Evolutionary conservation across 1,140 invertebrate species (phyloP), one percentile per base, ranked within the genome.

Genomic region (Steinernema khuongi): DNA sequence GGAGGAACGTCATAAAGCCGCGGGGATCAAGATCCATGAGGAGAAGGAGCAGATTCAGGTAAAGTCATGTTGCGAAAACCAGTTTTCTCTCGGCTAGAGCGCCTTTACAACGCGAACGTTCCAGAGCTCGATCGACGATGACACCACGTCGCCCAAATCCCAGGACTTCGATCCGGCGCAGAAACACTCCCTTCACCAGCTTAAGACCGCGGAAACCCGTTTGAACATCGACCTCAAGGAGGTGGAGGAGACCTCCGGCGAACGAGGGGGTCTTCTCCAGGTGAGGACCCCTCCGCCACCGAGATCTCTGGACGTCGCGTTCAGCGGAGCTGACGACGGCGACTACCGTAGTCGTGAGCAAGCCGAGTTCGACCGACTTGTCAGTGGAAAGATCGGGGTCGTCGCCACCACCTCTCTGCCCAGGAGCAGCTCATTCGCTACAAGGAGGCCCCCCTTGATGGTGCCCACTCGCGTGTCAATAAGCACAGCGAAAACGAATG

Each of bases 281-380:
- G 14, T 4, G 7, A 60, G 19, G 50, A 60, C 4, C 50, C 50
- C 19, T 60, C 50, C 4, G n/a, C 4, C 11, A 26, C 4, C 50
- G 19, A 60, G 14, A 11, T 7, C 50, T 14, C 7, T 4, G 50
- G 22, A 11, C 7, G 19, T 17, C 19, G 50, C 26, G 19, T 60
- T 60, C 50, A 60, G 19, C 50, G 50, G 50, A 4, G 50, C 50
- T 22, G 50, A 60, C 50, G 50, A 60, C 50, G 92, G 85, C 86
- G 76, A 77, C 30, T 60, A 69, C 41, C 76, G 76, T 22, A 29
- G 70, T 66, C 78, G 69, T 29, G 75, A 77, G 72, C 75, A 77
- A 66, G 75, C 36, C 29, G 75, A 77, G 60, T 77, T 77, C 50
- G 75, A 77, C 32, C 50, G 67, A 19, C 68, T 77, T 17, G 60